Base-by-base conservation (phyloP, 2,113 vertebrate species). In the Pteruthius melanotis region DNA sequence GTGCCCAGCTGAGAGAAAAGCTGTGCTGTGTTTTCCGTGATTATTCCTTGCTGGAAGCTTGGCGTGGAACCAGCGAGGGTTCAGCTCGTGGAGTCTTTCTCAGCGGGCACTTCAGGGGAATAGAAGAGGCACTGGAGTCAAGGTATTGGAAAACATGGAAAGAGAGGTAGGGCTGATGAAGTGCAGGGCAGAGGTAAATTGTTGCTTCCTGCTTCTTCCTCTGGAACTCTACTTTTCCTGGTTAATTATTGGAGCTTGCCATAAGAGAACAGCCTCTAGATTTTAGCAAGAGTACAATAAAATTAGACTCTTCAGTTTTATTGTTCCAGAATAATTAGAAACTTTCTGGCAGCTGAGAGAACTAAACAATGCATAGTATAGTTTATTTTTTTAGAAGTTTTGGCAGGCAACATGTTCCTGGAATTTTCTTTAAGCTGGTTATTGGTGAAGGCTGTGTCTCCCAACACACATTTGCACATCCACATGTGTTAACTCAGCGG, bases 401-500 rank as follows among this genome's bases (percentile, higher is more conserved):
- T 75, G 31, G 35, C 27, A 75, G 13, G 30, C 39, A 45, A 6
- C 30, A 30, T 24, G 14, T 47, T 75, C 10, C 21, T 61, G 37
- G 49, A 28, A 37, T 44, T 47, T 70, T 63, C 33, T 27, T 37
- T 50, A 3, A 53, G 22, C 22, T 72, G 16, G 6, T 61, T 57
- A 13, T 50, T 66, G 49, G 45, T 68, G 45, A 37, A n/a, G n/a
- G 42, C 71, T 30, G 2, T n/a, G 50, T 44, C 15, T 68, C 33
- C 0, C 26, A 42, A 1, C 1, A 26, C 2, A 11, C 6, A 1
- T 27, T 20, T 37, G 30, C 8, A 23, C 9, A 6, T 39, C 15
- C 21, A 18, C 3, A 0, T 17, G 3, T 74, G 15, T 45, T 44
- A 21, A 33, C n/a, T 68, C 49, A 22, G 17, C 1, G 0, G 4